These are phyloP conservation scores for Polymixis flavicincta DNA, from an alignment of 2,888 invertebrate genomes.

Conservation along the genomic window DNA sequence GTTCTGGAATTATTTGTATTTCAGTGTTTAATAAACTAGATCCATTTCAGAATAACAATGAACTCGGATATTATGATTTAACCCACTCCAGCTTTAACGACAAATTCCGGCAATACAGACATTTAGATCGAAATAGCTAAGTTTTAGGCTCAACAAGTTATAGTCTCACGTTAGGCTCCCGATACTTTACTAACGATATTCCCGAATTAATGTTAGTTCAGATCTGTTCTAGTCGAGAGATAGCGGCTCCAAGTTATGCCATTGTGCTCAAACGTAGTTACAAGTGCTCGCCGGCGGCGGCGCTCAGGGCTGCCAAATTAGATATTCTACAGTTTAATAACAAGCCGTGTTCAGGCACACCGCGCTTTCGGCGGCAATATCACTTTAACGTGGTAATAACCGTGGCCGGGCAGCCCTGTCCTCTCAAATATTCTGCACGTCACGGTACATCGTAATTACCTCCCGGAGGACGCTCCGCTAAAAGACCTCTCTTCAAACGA, in stretches of 20 bases:
- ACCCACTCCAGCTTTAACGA: not conserved
- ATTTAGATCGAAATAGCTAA: not conserved
- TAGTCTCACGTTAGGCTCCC: not conserved
- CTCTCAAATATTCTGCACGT: slow-evolving; percentile 15
- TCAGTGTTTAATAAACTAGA: not conserved
- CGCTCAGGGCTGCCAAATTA: slow-evolving; percentile 22
- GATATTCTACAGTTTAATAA: slow-evolving; percentile 38
- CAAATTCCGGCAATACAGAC: not conserved
- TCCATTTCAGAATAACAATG: slow-evolving; percentile 25
- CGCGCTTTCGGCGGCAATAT: slow-evolving; percentile 2
- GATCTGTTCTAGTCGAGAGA: slow-evolving; percentile 4
- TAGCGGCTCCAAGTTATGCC: slow-evolving; percentile 5
- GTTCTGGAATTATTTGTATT: slow-evolving; percentile 4
- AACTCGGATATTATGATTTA: not conserved
- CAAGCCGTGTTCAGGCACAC: slow-evolving; percentile 16
- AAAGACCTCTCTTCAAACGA: slow-evolving; percentile 39
- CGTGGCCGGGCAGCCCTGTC: slow-evolving; percentile 8
- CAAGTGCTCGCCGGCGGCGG: slow-evolving; percentile 6
- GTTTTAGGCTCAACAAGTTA: not conserved
- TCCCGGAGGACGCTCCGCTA: slow-evolving; percentile 37
- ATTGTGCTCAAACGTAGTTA: slow-evolving; percentile 25
- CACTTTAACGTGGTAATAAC: slow-evolving; percentile 11
- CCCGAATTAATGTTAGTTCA: slow-evolving; percentile 13
- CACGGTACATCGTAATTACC: slow-evolving; percentile 38
- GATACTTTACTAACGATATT: not conserved